phyloP scores from a whole-genome alignment of 2,113 vertebrate genomes.

The Diadophis punctatus region DNA sequence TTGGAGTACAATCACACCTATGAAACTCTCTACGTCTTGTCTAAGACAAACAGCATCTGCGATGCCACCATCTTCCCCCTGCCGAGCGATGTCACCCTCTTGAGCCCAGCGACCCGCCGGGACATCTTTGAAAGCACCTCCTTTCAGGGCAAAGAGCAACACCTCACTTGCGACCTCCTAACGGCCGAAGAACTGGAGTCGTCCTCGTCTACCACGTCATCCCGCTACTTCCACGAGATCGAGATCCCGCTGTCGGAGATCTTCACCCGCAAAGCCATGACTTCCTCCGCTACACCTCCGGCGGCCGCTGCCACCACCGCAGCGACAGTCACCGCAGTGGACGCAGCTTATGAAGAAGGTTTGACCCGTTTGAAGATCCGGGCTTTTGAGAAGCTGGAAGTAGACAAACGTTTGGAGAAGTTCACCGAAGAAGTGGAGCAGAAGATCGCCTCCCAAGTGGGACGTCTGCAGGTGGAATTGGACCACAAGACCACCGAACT shows the following conservation, averaged over 20 bases:
- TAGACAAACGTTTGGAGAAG: constrained; percentile 92
- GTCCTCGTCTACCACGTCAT: constrained; percentile 59
- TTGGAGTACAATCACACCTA: constrained; percentile 99
- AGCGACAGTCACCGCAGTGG: constrained; percentile 78
- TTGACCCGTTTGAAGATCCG: constrained; percentile 91
- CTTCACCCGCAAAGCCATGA: constrained; percentile 84
- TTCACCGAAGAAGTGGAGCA: constrained; percentile 97
- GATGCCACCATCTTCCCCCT: constrained; percentile 88
- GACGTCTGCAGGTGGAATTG: constrained; percentile 91
- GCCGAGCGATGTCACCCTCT: constrained; percentile 80
- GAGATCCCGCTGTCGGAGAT: constrained; percentile 93
- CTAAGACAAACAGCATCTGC: constrained; percentile 95
- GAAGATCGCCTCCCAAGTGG: constrained; percentile 93
- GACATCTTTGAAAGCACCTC: constrained; percentile 88
- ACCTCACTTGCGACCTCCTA: constrained; percentile 73
- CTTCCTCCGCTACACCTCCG: constrained; percentile 73
- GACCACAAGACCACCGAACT: constrained; percentile 93
- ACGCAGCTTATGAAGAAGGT: constrained; percentile 92
- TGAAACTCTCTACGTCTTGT: constrained; percentile 97
- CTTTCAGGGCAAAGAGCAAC: constrained; percentile 87
- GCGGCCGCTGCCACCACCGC: constrained; percentile 77
- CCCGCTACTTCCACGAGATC: constrained; percentile 90
- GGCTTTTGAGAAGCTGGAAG: constrained; percentile 91
- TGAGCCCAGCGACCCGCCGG: constrained; percentile 72
- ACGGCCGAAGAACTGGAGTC: constrained; percentile 72